A percentile compares a stretch with the other conserved stretches of the same genome.
These are phyloP conservation scores for Paradoxurus hermaphroditus DNA, from an alignment of 2,113 vertebrate species.

Conservation along the genomic window DNA sequence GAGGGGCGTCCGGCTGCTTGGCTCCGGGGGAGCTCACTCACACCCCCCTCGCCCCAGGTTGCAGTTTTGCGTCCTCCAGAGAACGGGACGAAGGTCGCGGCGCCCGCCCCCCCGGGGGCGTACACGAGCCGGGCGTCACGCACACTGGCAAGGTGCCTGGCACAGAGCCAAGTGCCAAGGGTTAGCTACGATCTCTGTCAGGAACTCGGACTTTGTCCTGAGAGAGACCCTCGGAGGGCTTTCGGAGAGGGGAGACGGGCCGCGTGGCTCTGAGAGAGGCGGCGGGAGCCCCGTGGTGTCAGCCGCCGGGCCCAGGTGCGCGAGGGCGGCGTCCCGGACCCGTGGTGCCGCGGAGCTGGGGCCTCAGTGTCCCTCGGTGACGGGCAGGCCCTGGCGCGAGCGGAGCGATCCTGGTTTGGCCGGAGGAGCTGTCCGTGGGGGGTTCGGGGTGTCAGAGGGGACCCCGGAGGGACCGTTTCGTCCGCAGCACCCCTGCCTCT, in stretches of 20 bases:
- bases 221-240: neutral
- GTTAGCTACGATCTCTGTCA: fast-evolving
- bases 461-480: neutral
- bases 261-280: neutral
- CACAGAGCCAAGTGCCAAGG: fast-evolving
- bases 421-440: no score
- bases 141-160: neutral
- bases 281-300: neutral
- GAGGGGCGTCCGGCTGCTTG: fast-evolving
- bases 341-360: fast-evolving
- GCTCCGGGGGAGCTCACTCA: fast-evolving
- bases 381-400: fast-evolving
- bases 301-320: neutral
- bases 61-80: no score
- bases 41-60: neutral
- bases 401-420: neutral
- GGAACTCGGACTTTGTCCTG: neutral
- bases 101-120: fast-evolving
- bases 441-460: neutral
- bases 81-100: fast-evolving
- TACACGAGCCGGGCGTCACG: fast-evolving
- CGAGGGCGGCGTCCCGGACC: fast-evolving
- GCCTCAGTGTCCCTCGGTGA: neutral
- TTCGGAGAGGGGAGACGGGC: neutral
- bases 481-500: neutral